Evolutionary conservation across 1,140 invertebrate genomes (phyloP).

Genomic region (Acromyrmex charruanus): DNA sequence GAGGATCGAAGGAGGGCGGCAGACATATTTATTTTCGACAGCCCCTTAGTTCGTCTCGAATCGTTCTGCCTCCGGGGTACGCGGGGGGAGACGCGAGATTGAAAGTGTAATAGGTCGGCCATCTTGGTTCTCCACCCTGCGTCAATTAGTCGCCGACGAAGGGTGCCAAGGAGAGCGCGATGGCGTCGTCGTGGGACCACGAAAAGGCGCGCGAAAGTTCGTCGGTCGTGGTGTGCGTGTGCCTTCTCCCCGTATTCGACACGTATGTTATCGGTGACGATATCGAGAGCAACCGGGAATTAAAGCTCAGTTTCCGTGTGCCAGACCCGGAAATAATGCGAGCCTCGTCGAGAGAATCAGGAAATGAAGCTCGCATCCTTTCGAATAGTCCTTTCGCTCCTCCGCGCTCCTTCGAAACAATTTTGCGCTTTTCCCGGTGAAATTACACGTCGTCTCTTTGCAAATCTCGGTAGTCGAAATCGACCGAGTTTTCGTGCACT

Average conservation of each 20-base stretch:
- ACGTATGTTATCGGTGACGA: constrained; percentile 42
- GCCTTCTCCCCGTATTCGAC: not conserved
- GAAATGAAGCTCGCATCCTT: constrained; percentile 75
- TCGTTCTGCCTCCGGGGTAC: constrained; percentile 68
- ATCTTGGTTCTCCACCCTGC: constrained; percentile 84
- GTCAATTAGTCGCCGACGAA: constrained; percentile 83
- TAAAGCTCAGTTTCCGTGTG: constrained; percentile 72
- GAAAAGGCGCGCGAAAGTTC: constrained; percentile 53
- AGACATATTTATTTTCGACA: constrained; percentile 74
- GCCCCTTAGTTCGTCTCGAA: constrained; percentile 37
- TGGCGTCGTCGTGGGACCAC: constrained; percentile 75
- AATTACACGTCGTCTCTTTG: constrained; percentile 3
- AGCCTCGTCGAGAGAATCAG: constrained; percentile 68
- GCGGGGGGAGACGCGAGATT: constrained; percentile 77
- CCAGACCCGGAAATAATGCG: constrained; percentile 72
- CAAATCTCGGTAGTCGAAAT: not conserved
- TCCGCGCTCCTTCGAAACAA: constrained; percentile 65
- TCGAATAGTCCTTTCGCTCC: constrained; percentile 59
- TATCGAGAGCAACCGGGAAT: constrained; percentile 62
- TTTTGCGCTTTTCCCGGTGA: constrained; percentile 48
- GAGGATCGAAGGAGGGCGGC: constrained; percentile 50
- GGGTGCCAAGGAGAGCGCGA: constrained; percentile 83
- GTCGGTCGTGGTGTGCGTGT: constrained; percentile 53
- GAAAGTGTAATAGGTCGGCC: constrained; percentile 85
- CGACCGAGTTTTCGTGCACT: not conserved